Base-by-base conservation (phyloP, 1,140 invertebrate genomes). In the Meloidogyne floridensis region DNA sequence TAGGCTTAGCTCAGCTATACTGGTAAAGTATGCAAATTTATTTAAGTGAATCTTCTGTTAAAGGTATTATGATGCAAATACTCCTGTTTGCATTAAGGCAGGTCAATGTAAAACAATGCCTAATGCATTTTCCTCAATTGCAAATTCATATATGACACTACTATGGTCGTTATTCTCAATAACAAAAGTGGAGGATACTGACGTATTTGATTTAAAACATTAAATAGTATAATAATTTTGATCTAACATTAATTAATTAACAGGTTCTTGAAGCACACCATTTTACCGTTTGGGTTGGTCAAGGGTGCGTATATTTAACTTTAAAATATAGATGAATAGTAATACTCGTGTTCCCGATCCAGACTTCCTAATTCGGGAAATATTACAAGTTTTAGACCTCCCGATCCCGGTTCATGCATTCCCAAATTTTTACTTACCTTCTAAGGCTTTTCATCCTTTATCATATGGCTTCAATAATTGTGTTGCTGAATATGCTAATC, bases 141-240 rank as follows among this genome's bases (percentile, higher is more conserved):
- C 89, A 71, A 89, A 89, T 70, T 92, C 91, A 75, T 93, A 92
- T 86, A 89, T 91, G 65, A 92, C 92, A 0, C 86, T 93, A 51
- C 91, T 92, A 80, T 93, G 92, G 92, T 92, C 92, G 42, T 86
- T 93, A 75, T 93, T 93, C 86, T 91, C 91, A 32, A 90, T 92
- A 75, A 91, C 91, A 18, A 90, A 91, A 53, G 88, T 90, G 43
- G 90, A 90, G 80, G 91, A 91, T 77, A 90, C 89, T 15, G 88
- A 90, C 81, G 86, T 86, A 11, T 51, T 15, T 2, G 5, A 69
- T n/a, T 53, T 20, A 72, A 42, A 11, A 9, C 11, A 51, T 5
- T 9, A 2, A 20, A 20, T 4, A 10, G 71, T 43, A 89, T 88
- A 72, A 78, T 75, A n/a, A 32, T 32, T 32, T 32, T 32, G 32